Base-by-base conservation (phyloP, 2,888 invertebrate species). In the Stenotaenia linearis region DNA sequence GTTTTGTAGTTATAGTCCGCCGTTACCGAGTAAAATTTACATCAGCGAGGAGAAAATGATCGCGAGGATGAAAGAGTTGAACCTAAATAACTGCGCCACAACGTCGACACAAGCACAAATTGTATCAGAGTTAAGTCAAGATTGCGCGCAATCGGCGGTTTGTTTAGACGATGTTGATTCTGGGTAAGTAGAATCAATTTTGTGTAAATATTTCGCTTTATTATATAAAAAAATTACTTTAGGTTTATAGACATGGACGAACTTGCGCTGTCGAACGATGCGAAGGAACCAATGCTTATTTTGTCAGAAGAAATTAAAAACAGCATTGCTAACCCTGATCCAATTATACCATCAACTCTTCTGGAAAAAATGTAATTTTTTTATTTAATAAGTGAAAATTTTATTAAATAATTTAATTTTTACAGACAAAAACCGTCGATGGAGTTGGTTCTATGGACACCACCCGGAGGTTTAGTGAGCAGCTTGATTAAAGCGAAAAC, bases 111-210 rank as follows among this genome's bases (percentile, higher is more conserved):
- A 12, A 15, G 4, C 25, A 15, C 6, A 23, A 23, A 0, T 23
- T 5, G 74, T 2, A n/a, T 25, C 28, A 1, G 28, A n/a, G 0
- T 74, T 30, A 25, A 0, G 25, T 5, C 28, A 28, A 74, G 15
- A 18, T 93, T 18, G 50, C 18, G n/a, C 50, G 1, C 18, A 21
- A n/a, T 5, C 50, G 50, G 7, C 18, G 2, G 5, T 50, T 18
- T 50, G 50, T 50, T n/a, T 50, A 18, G 50, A 50, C 18, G 50
- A 50, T 21, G 50, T 50, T 21, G 50, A 50, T 50, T 50, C 50
- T 5, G 50, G 50, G 50, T 50, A 21, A 50, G 18, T 21, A n/a
- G n/a, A n/a, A n/a, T n/a, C n/a, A n/a, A n/a, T n/a, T n/a, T n/a
- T n/a, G n/a, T n/a, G n/a, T n/a, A n/a, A n/a, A n/a, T n/a, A n/a